Evolutionary conservation across 1,140 invertebrate species (phyloP).

Genomic region (Uloborus diversus): DNA sequence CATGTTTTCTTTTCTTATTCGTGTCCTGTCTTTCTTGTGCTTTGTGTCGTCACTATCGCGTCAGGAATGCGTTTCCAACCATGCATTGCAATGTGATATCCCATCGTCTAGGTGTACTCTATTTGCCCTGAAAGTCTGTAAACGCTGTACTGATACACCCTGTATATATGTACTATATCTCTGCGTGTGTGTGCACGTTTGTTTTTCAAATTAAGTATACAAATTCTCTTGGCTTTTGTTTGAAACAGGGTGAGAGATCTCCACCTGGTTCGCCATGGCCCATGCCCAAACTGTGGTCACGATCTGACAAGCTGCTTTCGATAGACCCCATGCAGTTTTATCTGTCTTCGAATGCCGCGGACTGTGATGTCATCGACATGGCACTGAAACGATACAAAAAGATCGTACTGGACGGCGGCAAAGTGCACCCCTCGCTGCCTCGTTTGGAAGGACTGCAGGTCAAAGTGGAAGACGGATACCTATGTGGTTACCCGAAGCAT

Average conservation of each 20-base stretch:
- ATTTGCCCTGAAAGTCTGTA: no score
- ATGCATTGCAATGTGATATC: no score
- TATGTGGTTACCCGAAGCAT: conserved; percentile 40
- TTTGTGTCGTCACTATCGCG: no score
- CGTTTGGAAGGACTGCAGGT: conserved; percentile 27
- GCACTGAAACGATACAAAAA: conserved; percentile 64
- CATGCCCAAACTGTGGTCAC: conserved; percentile 59
- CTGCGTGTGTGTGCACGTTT: no score
- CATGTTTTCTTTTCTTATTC: no score
- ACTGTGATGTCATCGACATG: conserved; percentile 71
- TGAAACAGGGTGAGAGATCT: conserved; percentile 37
- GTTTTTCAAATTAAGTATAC: no score
- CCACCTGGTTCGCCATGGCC: conserved; percentile 62
- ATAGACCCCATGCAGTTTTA: conserved; percentile 59
- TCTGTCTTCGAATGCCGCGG: conserved; percentile 53
- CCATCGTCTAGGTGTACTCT: no score
- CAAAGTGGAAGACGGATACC: background rate
- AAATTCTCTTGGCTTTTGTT: no score
- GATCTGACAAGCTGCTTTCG: conserved; percentile 38
- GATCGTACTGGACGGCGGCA: conserved; percentile 48
- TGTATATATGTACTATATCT: no score
- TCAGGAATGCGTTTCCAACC: no score
- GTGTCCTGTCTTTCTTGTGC: no score
- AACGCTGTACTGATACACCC: no score
- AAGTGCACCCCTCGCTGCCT: conserved; percentile 58